Conservation (phyloP, 2,113 vertebrate species). For the Cynocephalus volans region DNA sequence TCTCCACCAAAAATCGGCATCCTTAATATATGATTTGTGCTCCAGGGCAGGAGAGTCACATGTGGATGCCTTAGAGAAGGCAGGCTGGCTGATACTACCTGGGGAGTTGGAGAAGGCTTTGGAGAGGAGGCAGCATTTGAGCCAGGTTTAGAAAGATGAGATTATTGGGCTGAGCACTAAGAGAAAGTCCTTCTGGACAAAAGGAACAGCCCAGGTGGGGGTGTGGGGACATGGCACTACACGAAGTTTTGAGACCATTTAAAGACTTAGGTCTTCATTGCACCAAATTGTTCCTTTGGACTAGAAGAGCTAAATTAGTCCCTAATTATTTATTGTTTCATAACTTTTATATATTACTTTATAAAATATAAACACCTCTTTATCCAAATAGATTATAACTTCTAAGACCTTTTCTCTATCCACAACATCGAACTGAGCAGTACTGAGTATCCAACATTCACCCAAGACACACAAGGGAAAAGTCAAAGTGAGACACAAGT, state of each 20-base stretch:
- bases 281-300: not conserved
- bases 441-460: not conserved
- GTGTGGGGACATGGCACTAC: not conserved
- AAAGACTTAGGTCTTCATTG: not conserved
- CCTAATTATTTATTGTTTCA: constrained; percentile 16
- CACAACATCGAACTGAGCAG: not conserved
- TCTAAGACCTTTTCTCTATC: not conserved
- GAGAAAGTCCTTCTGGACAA: not conserved
- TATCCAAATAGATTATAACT: constrained; percentile 40
- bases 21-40: not conserved
- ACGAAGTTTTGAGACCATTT: not conserved
- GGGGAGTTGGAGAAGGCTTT: not conserved
- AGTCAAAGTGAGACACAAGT: not conserved
- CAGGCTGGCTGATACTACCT: not conserved
- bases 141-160: constrained; percentile 1
- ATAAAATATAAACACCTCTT: constrained; percentile 21
- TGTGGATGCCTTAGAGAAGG: not conserved
- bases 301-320: not conserved
- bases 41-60: not conserved
- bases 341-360: constrained; percentile 52
- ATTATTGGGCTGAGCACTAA: not conserved
- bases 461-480: not conserved
- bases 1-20: not conserved
- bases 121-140: not conserved
- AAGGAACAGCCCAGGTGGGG: not conserved